Evolutionary conservation across 2,888 invertebrate species (phyloP).

Genomic region (Spilarctia lutea): DNA sequence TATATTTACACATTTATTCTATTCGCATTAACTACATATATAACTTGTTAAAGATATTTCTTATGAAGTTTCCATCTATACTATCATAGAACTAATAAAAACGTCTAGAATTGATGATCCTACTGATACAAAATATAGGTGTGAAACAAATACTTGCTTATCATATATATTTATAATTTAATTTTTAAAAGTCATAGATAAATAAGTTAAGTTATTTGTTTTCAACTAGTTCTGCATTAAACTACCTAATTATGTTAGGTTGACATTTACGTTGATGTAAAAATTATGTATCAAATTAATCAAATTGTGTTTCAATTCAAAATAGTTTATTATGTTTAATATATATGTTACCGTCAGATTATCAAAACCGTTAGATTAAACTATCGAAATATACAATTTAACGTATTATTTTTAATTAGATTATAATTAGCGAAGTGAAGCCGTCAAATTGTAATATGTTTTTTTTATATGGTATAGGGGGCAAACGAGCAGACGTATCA

Average conservation of each 20-base stretch:
- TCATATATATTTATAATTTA: no score
- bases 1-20: not conserved
- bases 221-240: not conserved
- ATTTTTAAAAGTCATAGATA: no score
- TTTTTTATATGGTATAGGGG: no score
- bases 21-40: not conserved
- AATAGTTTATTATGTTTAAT: not conserved
- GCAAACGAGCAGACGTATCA: no score
- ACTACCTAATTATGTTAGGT: not conserved
- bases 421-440: no score
- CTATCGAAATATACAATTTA: no score
- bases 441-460: no score
- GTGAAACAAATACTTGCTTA: no score
- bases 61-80: not conserved
- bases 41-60: not conserved
- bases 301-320: not conserved
- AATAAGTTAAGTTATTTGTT: no score
- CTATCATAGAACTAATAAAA: not conserved
- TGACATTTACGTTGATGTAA: constrained; percentile 4
- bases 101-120: not conserved
- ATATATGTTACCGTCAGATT: no score
- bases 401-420: no score
- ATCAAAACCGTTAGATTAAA: no score
- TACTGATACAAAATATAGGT: not conserved
- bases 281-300: constrained; percentile 6